phyloP scores from a whole-genome alignment of 2,888 invertebrate species.

The Amblyteles armatorius region DNA sequence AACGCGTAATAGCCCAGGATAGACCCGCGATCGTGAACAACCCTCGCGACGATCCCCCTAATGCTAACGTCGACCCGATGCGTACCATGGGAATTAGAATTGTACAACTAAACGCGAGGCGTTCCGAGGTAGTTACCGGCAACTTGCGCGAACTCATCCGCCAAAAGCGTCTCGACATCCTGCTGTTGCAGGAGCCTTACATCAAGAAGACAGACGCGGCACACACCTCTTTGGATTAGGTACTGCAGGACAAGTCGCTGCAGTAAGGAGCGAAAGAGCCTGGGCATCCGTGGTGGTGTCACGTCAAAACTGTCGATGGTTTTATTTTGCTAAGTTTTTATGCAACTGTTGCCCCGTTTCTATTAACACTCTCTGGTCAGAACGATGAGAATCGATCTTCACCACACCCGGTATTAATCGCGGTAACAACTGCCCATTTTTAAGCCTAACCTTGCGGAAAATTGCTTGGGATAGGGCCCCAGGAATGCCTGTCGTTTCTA shows the following conservation, averaged over 20 bases:
- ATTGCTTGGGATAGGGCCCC: too few relatives aligned
- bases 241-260: not conserved
- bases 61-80: not conserved
- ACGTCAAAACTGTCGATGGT: too few relatives aligned
- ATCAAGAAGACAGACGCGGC: conserved; percentile 16
- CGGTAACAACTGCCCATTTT: too few relatives aligned
- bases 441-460: too few relatives aligned
- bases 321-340: too few relatives aligned
- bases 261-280: not conserved
- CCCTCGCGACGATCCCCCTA: not conserved
- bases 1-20: not conserved
- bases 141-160: conserved; percentile 52
- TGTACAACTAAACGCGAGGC: conserved; percentile 47
- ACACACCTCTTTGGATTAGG: conserved; percentile 24
- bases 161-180: conserved; percentile 51
- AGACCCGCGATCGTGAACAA: not conserved
- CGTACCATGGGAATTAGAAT: conserved; percentile 31
- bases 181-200: conserved; percentile 64
- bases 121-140: conserved; percentile 37
- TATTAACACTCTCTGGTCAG: too few relatives aligned
- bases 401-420: too few relatives aligned
- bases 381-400: too few relatives aligned
- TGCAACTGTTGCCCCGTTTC: too few relatives aligned
- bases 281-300: conserved; percentile 30
- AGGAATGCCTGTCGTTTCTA: too few relatives aligned